Evolutionary conservation across 2,113 vertebrate genomes (phyloP).

Genomic region (Ramphastos sulfuratus): DNA sequence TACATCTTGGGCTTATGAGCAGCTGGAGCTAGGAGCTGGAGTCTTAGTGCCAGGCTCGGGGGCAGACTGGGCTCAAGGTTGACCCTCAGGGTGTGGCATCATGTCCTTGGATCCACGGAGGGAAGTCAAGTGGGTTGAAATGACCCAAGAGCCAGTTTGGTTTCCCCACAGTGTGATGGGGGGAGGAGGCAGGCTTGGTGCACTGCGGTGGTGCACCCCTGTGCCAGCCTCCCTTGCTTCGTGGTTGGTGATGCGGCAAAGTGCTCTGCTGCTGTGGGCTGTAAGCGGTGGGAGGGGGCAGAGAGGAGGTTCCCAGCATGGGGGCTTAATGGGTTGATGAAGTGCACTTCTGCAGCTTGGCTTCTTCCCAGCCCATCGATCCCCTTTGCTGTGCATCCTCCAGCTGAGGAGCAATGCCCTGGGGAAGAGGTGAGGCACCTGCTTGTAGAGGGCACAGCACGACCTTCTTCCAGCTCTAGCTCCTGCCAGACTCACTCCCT

Average conservation of each 20-base stretch:
- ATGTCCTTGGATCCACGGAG: fast-evolving
- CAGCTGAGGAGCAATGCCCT: neutral
- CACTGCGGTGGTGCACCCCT: fast-evolving
- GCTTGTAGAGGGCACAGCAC: neutral
- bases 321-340: conserved; percentile 26
- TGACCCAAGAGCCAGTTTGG: fast-evolving
- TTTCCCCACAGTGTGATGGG: fast-evolving
- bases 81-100: fast-evolving
- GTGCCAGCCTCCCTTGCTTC: neutral
- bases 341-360: conserved; percentile 51
- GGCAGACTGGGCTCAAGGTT: fast-evolving
- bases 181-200: neutral
- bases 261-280: conserved; percentile 40
- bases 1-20: neutral
- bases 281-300: no score
- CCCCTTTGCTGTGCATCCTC: neutral
- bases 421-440: neutral
- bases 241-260: neutral
- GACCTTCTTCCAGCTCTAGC: fast-evolving
- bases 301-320: conserved; percentile 51
- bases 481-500: neutral
- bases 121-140: neutral
- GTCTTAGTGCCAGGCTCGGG: neutral
- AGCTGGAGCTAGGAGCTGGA: neutral
- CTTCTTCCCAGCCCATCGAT: conserved; percentile 6